A percentile compares a stretch with the other conserved stretches of the same genome.
These are phyloP conservation scores for Drosophila miranda DNA, from an alignment of 1,140 invertebrate species.

Conservation along the genomic window DNA sequence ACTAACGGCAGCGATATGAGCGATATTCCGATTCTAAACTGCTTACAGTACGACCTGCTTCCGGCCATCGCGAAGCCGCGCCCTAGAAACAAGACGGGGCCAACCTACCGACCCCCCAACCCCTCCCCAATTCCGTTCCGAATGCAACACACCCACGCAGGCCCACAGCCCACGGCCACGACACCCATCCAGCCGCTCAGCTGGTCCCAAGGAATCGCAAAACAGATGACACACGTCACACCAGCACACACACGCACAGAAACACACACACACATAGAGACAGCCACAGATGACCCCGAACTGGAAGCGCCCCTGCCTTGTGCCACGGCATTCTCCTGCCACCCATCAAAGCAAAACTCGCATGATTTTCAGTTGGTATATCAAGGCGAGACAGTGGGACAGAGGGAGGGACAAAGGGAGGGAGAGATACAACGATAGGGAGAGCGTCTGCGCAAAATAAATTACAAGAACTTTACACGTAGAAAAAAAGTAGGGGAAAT, in stretches of 20 bases:
- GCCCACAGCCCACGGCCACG: not conserved
- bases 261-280: constrained; percentile 1
- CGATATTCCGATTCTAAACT: constrained; percentile 34
- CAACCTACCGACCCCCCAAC: constrained; percentile 1
- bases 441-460: constrained; percentile 41
- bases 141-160: not conserved
- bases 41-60: constrained; percentile 20
- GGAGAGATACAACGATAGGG: constrained; percentile 20
- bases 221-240: constrained; percentile 62
- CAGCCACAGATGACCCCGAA: constrained; percentile 50
- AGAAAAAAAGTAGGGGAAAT: constrained; percentile 18
- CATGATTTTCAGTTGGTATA: constrained; percentile 79
- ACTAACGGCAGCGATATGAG: constrained; percentile 13
- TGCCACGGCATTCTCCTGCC: constrained; percentile 3
- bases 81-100: constrained; percentile 44
- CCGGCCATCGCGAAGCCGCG: constrained; percentile 43
- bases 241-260: constrained; percentile 9
- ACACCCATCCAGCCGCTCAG: constrained; percentile 43
- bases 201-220: constrained; percentile 60
- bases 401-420: constrained; percentile 14
- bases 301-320: constrained; percentile 12
- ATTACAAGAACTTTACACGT: constrained; percentile 57
- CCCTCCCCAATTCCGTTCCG: not conserved
- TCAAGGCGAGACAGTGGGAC: constrained; percentile 27
- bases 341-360: constrained; percentile 50